Evolutionary conservation across 2,113 vertebrate species (phyloP), one percentile per base, ranked within the genome.

Genomic region (Gila orcuttii): DNA sequence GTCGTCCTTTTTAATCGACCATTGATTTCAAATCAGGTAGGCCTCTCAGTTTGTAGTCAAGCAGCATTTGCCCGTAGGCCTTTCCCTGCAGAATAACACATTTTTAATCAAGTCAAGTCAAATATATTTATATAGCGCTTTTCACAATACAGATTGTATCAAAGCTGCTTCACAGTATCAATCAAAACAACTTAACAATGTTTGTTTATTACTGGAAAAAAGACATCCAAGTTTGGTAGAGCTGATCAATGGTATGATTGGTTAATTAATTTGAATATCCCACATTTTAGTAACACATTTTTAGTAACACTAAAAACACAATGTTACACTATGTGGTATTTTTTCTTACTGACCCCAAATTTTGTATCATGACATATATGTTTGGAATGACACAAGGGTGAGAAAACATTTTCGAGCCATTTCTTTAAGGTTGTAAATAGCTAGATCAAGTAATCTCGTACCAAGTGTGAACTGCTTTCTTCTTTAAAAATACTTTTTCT

Each of bases 31-130:
- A 94, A 91, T 97, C 94, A 3, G 97, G 96, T 66, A 97, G 92
- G 33, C 96, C 95, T 81, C 76, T 94, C 31, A 97, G 94, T 91
- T 95, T 91, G 88, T 97, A 91, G 89, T 97, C 96, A 92, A 98
- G 89, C 86, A 97, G 91, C 96, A 97, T 98, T 91, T 98, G 97
- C 81, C 95, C 96, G 85, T 93, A 95, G 42, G 95, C 96, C 91
- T 97, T 97, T 11, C 96, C 96, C 96, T 97, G 91, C 1, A 78
- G 31, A 87, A 59, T 71, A 45, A 82, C 39, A 60, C 21, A 39
- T 25, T 39, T 60, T 62, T 60, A 79, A n/a, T n/a, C n/a, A n/a
- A n/a, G n/a, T n/a, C n/a, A n/a, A n/a, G n/a, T n/a, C n/a, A n/a
- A n/a, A n/a, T n/a, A n/a, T n/a, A n/a, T n/a, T n/a, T n/a, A n/a